phyloP scores from a whole-genome alignment of 2,113 vertebrate species.

The Neogale vison region DNA sequence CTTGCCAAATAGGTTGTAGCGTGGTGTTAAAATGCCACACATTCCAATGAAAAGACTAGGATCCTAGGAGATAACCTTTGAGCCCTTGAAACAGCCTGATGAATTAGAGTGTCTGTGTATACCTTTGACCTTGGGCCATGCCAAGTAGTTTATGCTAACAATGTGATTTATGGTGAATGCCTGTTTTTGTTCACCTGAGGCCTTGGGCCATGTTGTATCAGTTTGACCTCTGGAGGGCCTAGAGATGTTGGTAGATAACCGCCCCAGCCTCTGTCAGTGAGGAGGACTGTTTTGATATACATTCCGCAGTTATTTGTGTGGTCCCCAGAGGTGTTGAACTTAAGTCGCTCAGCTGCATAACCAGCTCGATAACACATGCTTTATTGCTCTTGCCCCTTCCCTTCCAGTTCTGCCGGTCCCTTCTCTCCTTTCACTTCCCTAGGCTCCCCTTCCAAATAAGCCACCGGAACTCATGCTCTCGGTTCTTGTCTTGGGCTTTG shows the following conservation, averaged over 20 bases:
- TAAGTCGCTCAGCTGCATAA: background rate
- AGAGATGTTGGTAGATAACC: background rate
- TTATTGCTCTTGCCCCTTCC: background rate
- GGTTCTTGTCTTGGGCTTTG: background rate
- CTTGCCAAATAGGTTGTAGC: background rate
- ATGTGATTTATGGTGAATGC: conserved; percentile 12
- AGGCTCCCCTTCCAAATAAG: background rate
- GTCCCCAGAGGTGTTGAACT: background rate
- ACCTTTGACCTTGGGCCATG: background rate
- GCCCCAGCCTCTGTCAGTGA: background rate
- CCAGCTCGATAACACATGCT: background rate
- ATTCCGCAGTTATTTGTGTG: background rate
- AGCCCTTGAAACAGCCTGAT: background rate
- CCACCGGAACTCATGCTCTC: background rate
- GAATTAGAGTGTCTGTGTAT: background rate
- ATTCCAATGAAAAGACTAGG: background rate
- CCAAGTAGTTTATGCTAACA: background rate
- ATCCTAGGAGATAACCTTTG: background rate
- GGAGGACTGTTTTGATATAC: background rate
- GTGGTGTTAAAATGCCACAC: background rate
- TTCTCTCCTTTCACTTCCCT: background rate
- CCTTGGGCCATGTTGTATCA: background rate
- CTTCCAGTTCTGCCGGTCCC: background rate
- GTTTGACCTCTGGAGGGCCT: background rate
- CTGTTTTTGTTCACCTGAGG: background rate